phyloP scores from a whole-genome alignment of 2,888 invertebrate species.

The Escarpia spicata region DNA sequence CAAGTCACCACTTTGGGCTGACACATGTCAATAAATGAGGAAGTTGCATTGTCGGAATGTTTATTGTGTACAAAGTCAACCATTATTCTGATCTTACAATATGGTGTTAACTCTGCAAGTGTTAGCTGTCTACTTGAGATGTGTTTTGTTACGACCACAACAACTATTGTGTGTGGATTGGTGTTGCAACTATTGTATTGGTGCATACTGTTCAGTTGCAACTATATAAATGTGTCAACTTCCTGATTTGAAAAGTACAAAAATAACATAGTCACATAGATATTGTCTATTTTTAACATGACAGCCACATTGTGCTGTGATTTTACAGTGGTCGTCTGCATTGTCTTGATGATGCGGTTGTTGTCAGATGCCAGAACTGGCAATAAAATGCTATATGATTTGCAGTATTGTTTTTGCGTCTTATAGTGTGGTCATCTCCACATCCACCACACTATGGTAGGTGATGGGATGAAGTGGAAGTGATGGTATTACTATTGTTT shows the following conservation, averaged over 20 bases:
- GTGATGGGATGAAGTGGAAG: not conserved
- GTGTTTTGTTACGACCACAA: not conserved
- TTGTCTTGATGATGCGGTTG: not conserved
- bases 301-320: not conserved
- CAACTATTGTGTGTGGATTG: not conserved
- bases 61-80: not conserved
- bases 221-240: not conserved
- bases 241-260: not conserved
- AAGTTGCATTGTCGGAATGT: not conserved
- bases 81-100: not conserved
- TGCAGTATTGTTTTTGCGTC: not conserved
- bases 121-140: not conserved
- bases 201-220: not conserved
- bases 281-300: constrained; percentile 1
- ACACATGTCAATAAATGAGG: not conserved
- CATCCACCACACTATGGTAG: not conserved
- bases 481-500: too few relatives aligned
- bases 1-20: not conserved
- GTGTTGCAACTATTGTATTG: not conserved
- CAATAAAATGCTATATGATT: constrained; percentile 16
- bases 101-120: not conserved
- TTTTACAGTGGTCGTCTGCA: not conserved
- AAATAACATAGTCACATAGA: not conserved
- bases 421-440: not conserved
- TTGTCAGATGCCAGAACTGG: not conserved